Evolutionary conservation across 1,140 invertebrate species (phyloP).

Genomic region (Chionoecetes opilio): DNA sequence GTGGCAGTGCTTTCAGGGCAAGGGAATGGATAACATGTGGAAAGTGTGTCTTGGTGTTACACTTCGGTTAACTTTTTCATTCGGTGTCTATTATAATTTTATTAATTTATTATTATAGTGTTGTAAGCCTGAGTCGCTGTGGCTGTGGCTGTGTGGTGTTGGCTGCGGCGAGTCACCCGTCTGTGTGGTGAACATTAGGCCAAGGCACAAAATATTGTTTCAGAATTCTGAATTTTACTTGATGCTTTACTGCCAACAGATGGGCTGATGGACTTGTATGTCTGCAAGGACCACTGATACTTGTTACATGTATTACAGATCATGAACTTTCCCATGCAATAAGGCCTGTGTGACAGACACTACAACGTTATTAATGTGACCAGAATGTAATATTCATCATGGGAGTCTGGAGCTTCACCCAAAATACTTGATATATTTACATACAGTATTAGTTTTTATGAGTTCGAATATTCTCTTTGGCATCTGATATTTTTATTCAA

Average conservation of each 20-base stretch:
- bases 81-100: neutral
- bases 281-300: no score
- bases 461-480: no score
- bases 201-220: neutral
- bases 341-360: neutral
- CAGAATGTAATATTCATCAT: neutral
- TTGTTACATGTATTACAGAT: no score
- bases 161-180: neutral
- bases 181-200: neutral
- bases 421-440: neutral
- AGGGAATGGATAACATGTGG: neutral
- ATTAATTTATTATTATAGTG: neutral
- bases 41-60: constrained; percentile 4
- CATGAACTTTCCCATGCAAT: neutral
- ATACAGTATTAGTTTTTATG: no score
- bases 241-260: neutral
- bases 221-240: neutral
- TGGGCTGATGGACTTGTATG: no score
- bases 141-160: neutral
- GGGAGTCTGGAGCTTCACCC: neutral
- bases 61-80: neutral
- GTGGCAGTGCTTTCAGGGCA: neutral
- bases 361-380: neutral
- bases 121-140: neutral
- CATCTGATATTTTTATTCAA: no score